phyloP scores from a whole-genome alignment of 2,113 vertebrate genomes.

The Cebidichthys violaceus region DNA sequence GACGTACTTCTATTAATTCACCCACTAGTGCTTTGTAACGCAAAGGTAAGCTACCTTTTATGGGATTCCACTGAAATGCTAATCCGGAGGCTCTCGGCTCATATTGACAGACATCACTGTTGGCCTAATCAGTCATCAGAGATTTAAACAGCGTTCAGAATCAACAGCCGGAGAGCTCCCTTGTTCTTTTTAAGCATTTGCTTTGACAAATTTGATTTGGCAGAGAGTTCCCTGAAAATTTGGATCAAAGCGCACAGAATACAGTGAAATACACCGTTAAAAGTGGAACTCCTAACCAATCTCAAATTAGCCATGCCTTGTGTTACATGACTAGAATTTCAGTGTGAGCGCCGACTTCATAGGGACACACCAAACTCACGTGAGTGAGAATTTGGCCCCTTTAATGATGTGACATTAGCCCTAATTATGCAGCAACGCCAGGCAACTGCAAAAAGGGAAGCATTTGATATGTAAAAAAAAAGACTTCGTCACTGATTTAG shows the following conservation, averaged over 20 bases:
- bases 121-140: slow-evolving; percentile 54
- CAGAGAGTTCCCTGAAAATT: slow-evolving; percentile 35
- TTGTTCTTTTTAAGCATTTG: slow-evolving; percentile 34
- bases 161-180: slow-evolving; percentile 41
- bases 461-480: background rate
- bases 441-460: background rate
- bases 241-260: slow-evolving; percentile 40
- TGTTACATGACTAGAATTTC: slow-evolving; percentile 31
- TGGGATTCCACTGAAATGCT: slow-evolving; percentile 68
- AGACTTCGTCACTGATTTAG: background rate
- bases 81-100: slow-evolving; percentile 59
- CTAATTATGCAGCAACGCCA: background rate
- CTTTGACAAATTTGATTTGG: slow-evolving; percentile 63
- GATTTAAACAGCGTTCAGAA: slow-evolving; percentile 51
- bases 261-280: slow-evolving; percentile 16
- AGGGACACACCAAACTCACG: slow-evolving; percentile 14
- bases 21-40: slow-evolving; percentile 63
- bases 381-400: background rate
- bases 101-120: slow-evolving; percentile 63
- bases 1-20: slow-evolving; percentile 50
- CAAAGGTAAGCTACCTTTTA: slow-evolving; percentile 68
- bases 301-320: slow-evolving; percentile 29
- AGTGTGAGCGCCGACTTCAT: slow-evolving; percentile 3
- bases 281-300: slow-evolving; percentile 47
- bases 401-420: background rate